Evolutionary conservation across 1,140 invertebrate genomes (phyloP).

Genomic region (Thalassaphorura encarpata): DNA sequence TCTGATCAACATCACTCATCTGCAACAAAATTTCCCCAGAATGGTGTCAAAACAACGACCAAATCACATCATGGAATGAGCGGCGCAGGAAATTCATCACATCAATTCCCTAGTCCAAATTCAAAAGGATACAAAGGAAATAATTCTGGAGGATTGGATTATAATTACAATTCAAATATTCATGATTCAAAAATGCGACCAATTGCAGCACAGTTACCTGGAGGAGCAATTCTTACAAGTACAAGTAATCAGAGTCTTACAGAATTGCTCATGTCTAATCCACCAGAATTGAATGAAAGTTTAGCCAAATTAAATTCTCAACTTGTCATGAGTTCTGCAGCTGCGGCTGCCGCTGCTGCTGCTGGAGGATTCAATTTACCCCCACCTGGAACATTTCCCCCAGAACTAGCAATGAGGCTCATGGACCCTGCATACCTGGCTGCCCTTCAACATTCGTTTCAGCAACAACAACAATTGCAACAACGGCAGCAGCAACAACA

Average conservation of each 20-base stretch:
- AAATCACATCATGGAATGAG: no score
- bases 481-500: conserved; percentile 34
- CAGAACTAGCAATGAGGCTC: conserved; percentile 26
- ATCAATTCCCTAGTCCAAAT: no score
- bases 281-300: conserved; percentile 28
- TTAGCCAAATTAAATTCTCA: conserved; percentile 29
- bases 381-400: conserved; percentile 16
- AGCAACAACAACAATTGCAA: conserved; percentile 17
- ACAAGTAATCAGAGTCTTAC: conserved; percentile 20
- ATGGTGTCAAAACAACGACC: no score
- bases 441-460: conserved; percentile 21
- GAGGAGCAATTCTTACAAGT: conserved; percentile 27
- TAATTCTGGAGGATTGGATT: no score
- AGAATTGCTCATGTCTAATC: conserved; percentile 26
- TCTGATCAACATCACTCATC: no score
- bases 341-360: conserved; percentile 11
- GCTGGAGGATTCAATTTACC: no score
- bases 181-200: conserved; percentile 18
- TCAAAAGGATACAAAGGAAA: no score
- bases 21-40: no score
- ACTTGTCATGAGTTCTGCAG: conserved; percentile 14
- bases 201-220: conserved; percentile 27
- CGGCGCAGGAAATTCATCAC: no score
- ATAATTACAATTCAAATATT: conserved; percentile 17
- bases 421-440: conserved; percentile 24